Base-by-base conservation (phyloP, 35 echinoderm and acorn worm genomes). In the Chiridota heheva region DNA sequence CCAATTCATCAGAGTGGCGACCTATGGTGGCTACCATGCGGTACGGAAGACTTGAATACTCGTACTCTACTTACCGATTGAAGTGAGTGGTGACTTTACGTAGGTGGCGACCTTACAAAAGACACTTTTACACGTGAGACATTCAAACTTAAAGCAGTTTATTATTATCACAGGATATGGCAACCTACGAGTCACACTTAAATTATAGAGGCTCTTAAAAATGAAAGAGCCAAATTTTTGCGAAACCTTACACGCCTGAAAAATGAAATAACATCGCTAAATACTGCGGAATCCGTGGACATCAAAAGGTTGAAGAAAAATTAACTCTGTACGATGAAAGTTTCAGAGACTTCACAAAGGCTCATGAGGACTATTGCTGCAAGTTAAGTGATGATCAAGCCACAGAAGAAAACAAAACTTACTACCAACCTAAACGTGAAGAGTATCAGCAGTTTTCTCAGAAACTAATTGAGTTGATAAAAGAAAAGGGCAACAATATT, bases 121-220 rank as follows among this genome's bases (percentile, higher is more conserved):
- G n/a, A n/a, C n/a, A n/a, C n/a, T n/a, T n/a, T n/a, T n/a, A n/a
- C n/a, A n/a, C n/a, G n/a, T n/a, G n/a, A n/a, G n/a, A n/a, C n/a
- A n/a, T n/a, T n/a, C n/a, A n/a, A n/a, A n/a, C n/a, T n/a, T n/a
- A n/a, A n/a, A n/a, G n/a, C n/a, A n/a, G n/a, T n/a, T n/a, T n/a
- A n/a, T n/a, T n/a, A n/a, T n/a, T n/a, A n/a, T n/a, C n/a, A n/a
- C n/a, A n/a, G n/a, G n/a, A n/a, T n/a, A n/a, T n/a, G n/a, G n/a
- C n/a, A n/a, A n/a, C n/a, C n/a, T n/a, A n/a, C n/a, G n/a, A n/a
- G n/a, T n/a, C n/a, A n/a, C n/a, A n/a, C n/a, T n/a, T n/a, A n/a
- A n/a, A 53, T 22, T 45, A 73, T 73, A 43, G 40, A 73, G 40
- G 69, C 38, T n/a, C 69, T 73, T 43, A 73, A 73, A 73, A 48